Base-by-base conservation (phyloP, 2,797 vertebrate species). In the Xiphophorus birchmanni region DNA sequence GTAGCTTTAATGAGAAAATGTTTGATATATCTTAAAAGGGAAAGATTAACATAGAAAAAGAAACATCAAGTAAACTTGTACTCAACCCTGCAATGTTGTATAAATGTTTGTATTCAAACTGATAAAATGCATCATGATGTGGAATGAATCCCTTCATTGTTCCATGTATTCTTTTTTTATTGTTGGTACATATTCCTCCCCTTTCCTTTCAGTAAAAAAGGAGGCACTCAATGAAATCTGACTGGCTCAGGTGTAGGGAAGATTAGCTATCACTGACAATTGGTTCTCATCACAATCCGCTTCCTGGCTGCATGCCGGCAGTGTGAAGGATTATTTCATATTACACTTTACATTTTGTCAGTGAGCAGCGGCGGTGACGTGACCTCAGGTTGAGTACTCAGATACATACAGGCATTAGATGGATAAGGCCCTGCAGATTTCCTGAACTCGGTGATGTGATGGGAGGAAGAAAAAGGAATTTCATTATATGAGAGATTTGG, bases 291-390 rank as follows among this genome's bases (percentile, higher is more conserved):
- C 84, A 71, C 82, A 87, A 83, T 88, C 81, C 40, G 40, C 74
- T 82, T 80, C 72, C 65, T 87, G 54, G 5, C 82, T 78, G 78
- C 87, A 81, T 73, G 80, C 80, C 63, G 77, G 54, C 84, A 58
- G 77, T 37, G 77, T 48, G 69, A 80, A 85, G 89, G 88, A 93
- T 94, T 92, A 89, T 80, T 84, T 81, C 88, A 88, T 83, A 92
- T 94, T 92, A 91, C 76, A 77, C 77, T 37, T 89, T 79, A 74
- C 75, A 82, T 91, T 88, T 90, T 74, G 63, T 79, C 82, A 81
- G 65, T 44, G 74, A 85, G 87, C 87, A 63, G 82, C 74, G 40
- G 84, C 18, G 17, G 65, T 79, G 81, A 82, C 79, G 79, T 82
- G 86, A 85, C 86, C 87, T 84, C 76, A 73, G 79, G 82, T 88